Evolutionary conservation across 2,888 invertebrate species (phyloP).

Genomic region (Seira musarum): DNA sequence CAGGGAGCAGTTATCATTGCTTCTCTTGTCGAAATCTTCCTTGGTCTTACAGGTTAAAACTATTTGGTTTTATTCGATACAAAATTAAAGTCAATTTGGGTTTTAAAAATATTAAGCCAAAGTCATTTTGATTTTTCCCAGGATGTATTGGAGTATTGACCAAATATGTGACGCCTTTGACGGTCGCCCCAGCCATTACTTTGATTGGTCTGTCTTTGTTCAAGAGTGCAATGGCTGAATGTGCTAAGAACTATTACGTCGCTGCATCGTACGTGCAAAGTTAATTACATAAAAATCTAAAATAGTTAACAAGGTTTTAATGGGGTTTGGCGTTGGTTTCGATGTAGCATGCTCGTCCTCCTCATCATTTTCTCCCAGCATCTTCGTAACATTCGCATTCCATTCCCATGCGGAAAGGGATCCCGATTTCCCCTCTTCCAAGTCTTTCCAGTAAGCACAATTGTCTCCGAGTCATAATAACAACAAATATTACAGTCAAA

Average conservation of each 20-base stretch:
- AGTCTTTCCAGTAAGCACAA: conserved; percentile 79
- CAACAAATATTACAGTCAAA: too few species aligned
- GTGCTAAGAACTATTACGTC: conserved; percentile 73
- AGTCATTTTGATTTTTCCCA: too few species aligned
- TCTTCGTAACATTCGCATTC: conserved; percentile 79
- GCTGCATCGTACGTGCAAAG: conserved; percentile 73
- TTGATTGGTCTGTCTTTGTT: conserved; percentile 74
- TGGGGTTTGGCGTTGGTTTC: conserved; percentile 29
- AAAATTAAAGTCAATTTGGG: too few species aligned
- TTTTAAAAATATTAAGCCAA: too few species aligned
- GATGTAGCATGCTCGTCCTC: conserved; percentile 81
- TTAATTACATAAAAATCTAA: too few species aligned
- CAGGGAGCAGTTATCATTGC: conserved; percentile 88
- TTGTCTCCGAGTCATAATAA: too few species aligned
- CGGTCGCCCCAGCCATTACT: conserved; percentile 73
- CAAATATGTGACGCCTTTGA: conserved; percentile 73
- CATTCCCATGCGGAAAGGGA: conserved; percentile 77
- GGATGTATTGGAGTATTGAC: conserved; percentile 73
- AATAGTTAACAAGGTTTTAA: too few species aligned
- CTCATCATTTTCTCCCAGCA: conserved; percentile 87
- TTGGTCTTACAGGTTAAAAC: conserved; percentile 76
- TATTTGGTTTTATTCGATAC: too few species aligned
- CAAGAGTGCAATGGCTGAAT: conserved; percentile 72
- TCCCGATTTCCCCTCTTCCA: conserved; percentile 81
- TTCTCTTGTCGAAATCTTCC: conserved; percentile 82